These are phyloP conservation scores for Pseudochirops corinnae DNA, from an alignment of 2,797 vertebrate species.

Conservation along the genomic window DNA sequence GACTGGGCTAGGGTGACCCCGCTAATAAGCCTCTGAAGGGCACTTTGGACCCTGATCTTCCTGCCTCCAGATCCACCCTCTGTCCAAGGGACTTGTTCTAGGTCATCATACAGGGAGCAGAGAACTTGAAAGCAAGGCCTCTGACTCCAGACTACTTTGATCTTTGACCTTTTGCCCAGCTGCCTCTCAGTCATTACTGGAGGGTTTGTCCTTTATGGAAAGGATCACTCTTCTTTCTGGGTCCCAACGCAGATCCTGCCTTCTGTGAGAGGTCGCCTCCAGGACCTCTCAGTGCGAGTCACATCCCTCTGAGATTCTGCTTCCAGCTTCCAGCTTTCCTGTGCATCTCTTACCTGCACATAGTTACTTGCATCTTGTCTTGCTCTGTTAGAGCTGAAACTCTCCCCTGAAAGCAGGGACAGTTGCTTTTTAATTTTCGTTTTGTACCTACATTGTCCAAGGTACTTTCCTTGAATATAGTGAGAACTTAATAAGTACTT, in stretches of 20 bases:
- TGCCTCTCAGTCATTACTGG: not conserved
- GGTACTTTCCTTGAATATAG: not conserved
- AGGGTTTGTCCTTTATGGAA: not conserved
- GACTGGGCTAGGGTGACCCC: not conserved
- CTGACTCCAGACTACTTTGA: not conserved
- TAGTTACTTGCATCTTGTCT: not conserved
- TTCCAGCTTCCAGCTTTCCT: not conserved
- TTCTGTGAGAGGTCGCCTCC: not conserved
- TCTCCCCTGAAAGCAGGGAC: not conserved
- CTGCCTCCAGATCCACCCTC: not conserved
- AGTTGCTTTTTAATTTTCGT: not conserved
- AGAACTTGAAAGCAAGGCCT: not conserved
- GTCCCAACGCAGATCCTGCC: not conserved
- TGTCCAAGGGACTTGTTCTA: not conserved
- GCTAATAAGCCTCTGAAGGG: not conserved
- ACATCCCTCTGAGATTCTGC: not conserved
- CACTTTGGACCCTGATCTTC: not conserved
- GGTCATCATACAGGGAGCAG: not conserved
- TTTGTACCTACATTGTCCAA: not conserved
- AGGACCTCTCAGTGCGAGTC: not conserved
- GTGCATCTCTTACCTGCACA: not conserved
- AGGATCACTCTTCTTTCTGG: not conserved
- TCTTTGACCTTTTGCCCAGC: not conserved
- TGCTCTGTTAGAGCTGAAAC: not conserved
- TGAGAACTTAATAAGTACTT: not conserved